Conservation (phyloP, 1,140 invertebrate species). For the Philotrypesis tridentata region DNA sequence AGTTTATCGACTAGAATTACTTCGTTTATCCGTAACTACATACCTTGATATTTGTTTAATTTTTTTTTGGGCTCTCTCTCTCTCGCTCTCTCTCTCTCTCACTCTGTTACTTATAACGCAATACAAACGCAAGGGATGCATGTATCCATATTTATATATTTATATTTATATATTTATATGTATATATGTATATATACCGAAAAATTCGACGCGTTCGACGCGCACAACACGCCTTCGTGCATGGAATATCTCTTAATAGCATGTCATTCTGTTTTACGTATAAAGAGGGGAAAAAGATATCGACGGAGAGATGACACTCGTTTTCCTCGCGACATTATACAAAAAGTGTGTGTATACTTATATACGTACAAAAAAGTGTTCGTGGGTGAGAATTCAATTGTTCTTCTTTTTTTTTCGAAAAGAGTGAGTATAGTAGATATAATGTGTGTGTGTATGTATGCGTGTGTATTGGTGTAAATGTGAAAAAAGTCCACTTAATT, state of each 20-base stretch:
- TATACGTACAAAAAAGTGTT: slow-evolving; percentile 29
- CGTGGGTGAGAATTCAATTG: not conserved
- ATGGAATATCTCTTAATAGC: not conserved
- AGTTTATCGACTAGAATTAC: slow-evolving; percentile 11
- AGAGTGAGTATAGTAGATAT: not conserved
- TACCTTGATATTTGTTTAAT: slow-evolving; percentile 14
- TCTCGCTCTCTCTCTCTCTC: not conserved
- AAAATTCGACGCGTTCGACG: slow-evolving; percentile 16
- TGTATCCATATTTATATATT: not conserved
- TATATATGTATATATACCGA: slow-evolving; percentile 11
- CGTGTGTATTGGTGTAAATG: not conserved
- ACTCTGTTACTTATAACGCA: not conserved
- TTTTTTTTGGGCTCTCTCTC: slow-evolving; percentile 4
- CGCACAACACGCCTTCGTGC: not conserved
- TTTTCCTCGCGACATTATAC: not conserved
- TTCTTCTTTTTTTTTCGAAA: not conserved
- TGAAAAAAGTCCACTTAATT: slow-evolving; percentile 14
- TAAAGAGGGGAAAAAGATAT: not conserved
- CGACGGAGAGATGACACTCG: slow-evolving; percentile 14
- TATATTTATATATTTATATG: not conserved
- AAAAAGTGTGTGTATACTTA: slow-evolving; percentile 8
- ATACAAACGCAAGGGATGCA: slow-evolving; percentile 16
- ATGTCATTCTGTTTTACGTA: slow-evolving; percentile 25
- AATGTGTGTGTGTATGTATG: not conserved
- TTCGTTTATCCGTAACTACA: slow-evolving; percentile 22